Conservation (phyloP, 2,113 vertebrate species). For the Macrotis lagotis region DNA sequence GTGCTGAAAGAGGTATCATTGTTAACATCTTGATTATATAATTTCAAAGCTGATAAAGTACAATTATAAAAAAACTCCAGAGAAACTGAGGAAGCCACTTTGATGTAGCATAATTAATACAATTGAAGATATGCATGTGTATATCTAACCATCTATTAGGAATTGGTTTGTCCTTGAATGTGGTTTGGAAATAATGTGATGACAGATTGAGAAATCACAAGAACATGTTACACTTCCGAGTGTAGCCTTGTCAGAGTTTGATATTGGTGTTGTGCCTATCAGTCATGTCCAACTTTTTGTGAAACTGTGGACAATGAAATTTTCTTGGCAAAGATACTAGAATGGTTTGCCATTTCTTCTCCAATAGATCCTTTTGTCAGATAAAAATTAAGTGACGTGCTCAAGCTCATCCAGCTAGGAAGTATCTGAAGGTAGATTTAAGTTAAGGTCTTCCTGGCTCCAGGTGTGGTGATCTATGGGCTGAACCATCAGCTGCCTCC, state of each 20-base stretch:
- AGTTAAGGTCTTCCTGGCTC: background rate
- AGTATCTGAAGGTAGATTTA: background rate
- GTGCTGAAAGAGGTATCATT: background rate
- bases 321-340: background rate
- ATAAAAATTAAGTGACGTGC: background rate
- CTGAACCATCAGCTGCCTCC: background rate
- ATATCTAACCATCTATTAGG: background rate
- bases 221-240: background rate
- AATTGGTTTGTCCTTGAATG: background rate
- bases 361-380: background rate
- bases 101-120: background rate
- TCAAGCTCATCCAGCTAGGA: background rate
- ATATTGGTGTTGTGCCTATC: background rate
- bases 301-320: background rate
- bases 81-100: background rate
- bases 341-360: background rate
- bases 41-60: background rate
- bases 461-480: background rate
- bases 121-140: background rate
- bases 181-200: background rate
- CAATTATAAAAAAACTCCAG: background rate
- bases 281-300: background rate
- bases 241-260: background rate
- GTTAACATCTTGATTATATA: background rate
- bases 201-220: background rate